Evolutionary conservation across 1,140 invertebrate species (phyloP), one percentile per base, ranked within the genome.

Genomic region (Lordiphosa clarofinis): DNA sequence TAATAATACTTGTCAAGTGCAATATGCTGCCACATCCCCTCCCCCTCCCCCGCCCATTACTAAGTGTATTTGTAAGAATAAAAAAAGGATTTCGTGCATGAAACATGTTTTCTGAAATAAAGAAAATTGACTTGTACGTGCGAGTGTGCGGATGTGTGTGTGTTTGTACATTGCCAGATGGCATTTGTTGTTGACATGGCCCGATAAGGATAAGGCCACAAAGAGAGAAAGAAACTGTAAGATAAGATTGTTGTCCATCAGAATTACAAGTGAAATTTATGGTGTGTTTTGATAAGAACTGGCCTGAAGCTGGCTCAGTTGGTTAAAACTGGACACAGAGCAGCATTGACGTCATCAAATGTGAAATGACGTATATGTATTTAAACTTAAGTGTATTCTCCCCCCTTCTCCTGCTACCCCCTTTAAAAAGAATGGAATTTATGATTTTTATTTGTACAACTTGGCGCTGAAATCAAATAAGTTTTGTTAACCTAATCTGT

Each of bases 381-480:
- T n/a, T n/a, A n/a, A n/a, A n/a, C n/a, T n/a, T n/a, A 19, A 19
- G 19, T 19, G 19, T 19, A 19, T 19, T 15, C 15, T 15, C 1
- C 3, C 19, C 19, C 19, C 19, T 19, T 3, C 19, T 19, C 3
- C 19, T 3, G 1, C 19, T 4, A 3, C 19, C 19, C 19, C 19
- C 19, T 3, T 19, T 3, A 19, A 19, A 3, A 19, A 19, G 21
- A 24, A n/a, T n/a, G n/a, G n/a, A n/a, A n/a, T n/a, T n/a, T n/a
- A n/a, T n/a, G n/a, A n/a, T n/a, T n/a, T n/a, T n/a, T n/a, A n/a
- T n/a, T n/a, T n/a, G n/a, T n/a, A n/a, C n/a, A n/a, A 88, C 86
- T 88, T 88, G 79, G 79, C 68, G 73, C 86, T 88, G 86, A 88
- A 87, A 87, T 86, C 73, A 82, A 86, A 86, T 82, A 79, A 43